Evolutionary conservation across 2,113 vertebrate species (phyloP), one percentile per base, ranked within the genome.

Genomic region (Grallaria varia): DNA sequence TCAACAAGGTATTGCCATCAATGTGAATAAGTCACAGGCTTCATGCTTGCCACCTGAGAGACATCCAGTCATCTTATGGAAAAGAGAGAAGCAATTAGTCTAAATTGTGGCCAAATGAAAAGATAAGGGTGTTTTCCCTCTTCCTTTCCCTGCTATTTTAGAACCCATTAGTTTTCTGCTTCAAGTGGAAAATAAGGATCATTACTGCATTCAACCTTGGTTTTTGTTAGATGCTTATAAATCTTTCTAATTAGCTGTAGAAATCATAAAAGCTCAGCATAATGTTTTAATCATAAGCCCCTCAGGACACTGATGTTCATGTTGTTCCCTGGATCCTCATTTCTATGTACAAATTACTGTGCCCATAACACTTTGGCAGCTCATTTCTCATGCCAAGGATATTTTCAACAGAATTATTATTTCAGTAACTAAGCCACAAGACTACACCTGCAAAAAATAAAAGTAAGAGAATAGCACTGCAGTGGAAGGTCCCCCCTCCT

Each of bases 271-370:
- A 95, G 80, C 76, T 89, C 80, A 72, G 92, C 95, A 96, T 91
- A 96, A 87, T 95, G 86, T 96, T 96, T 96, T 96, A 97, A 96
- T 95, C 88, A 97, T 94, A 90, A 95, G 25, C 93, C 94, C 92
- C 86, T 96, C 8, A 2, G 86, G 92, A 95, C 88, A 84, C 53
- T 87, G 86, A 92, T 95, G 80, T 94, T 96, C 86, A 79, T 93
- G 96, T 95, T 71, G 88, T 90, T 95, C 90, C 90, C 79, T 72
- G 68, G 80, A 71, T 96, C 52, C 93, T 89, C 88, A 87, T 95
- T 96, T 96, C 88, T 77, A 84, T 89, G 90, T 92, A 94, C 92
- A 93, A 97, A 94, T 87, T 94, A 93, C 95, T 35, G 40, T 90
- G 80, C 84, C 90, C 63, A 4, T 90, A 86, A 84, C 60, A 45